Evolutionary conservation across 2,888 invertebrate genomes (phyloP), one percentile per base, ranked within the genome.

Genomic region (Entomobrya multifasciata): DNA sequence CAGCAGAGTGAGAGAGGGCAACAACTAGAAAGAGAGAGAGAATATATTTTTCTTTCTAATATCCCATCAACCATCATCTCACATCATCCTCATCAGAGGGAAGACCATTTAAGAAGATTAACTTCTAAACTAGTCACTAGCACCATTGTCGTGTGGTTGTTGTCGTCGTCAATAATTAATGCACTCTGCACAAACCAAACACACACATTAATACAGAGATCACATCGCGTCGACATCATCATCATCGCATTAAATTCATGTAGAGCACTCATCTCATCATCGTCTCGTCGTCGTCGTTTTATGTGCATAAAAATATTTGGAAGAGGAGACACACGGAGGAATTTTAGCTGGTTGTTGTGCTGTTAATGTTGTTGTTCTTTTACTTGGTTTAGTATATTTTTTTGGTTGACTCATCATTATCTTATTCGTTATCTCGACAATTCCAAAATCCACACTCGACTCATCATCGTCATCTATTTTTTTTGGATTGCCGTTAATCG

Each of bases 31-130:
- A 8, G 13, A 1, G 10, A 10, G 47, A 47, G 13, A 49, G 3
- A 49, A 4, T 49, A 49, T 13, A 15, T 4, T 49, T 49, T 15
- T 13, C 2, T n/a, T 5, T 15, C 3, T 5, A 49, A 13, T 49
- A 25, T 8, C 25, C 10, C 13, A 25, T 57, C 20, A 25, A 6
- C 22, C 25, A 25, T 25, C 25, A 57, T 57, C 22, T n/a, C n/a
- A n/a, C n/a, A 57, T 57, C 60, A 11, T n/a, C 27, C 11, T 27
- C 27, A 27, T 60, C 27, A 25, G 60, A n/a, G 25, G 76, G 41
- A 76, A 76, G 76, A 55, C 55, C 76, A 76, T 76, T 76, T 76
- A 47, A 55, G 55, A 76, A 55, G 76, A 76, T 55, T 76, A 30
- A 74, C 36, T 70, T n/a, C n/a, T n/a, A n/a, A 44, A 76, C 76